Percentiles rank a stretch among this genome's conserved stretches.
Conservation (phyloP, 2,797 vertebrate genomes). For the Lagodon rhomboides region DNA sequence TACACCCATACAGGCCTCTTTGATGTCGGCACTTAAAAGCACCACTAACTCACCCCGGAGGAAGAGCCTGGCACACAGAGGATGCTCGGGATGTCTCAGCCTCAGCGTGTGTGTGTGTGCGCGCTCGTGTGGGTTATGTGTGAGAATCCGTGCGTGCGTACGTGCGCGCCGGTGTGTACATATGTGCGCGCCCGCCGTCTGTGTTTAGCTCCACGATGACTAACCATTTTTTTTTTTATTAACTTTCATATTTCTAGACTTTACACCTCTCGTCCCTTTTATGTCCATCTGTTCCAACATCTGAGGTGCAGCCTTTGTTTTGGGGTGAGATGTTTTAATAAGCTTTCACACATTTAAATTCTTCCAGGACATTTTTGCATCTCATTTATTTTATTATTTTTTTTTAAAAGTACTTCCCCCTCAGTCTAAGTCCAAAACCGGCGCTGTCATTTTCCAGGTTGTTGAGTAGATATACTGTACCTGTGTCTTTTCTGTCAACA, state of each 20-base stretch:
- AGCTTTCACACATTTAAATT: constrained; percentile 13
- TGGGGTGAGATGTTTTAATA: constrained; percentile 3
- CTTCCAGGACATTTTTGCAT: constrained; percentile 12
- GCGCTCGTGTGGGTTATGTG: constrained; percentile 13
- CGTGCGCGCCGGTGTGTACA: background rate
- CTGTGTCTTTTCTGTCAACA: constrained; percentile 41
- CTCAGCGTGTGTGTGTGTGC: constrained; percentile 23
- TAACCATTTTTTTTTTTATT: constrained; percentile 31
- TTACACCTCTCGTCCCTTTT: constrained; percentile 45
- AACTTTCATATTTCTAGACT: constrained; percentile 43
- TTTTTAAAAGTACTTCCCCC: background rate
- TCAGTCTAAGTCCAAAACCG: background rate
- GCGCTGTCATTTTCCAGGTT: background rate
- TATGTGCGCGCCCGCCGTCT: constrained; percentile 12
- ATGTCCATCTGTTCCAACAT: constrained; percentile 41
- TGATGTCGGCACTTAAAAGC: constrained; percentile 83
- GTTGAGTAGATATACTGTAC: constrained; percentile 25
- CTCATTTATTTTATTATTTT: background rate
- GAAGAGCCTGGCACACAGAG: constrained; percentile 69
- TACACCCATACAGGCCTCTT: constrained; percentile 72
- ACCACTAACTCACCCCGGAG: constrained; percentile 80
- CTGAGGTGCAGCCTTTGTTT: constrained; percentile 39
- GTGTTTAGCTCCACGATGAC: constrained; percentile 44
- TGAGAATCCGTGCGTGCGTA: background rate
- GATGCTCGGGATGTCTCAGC: constrained; percentile 67